These are phyloP conservation scores for Daubentonia madagascariensis DNA, from an alignment of 2,113 vertebrate genomes.

Conservation along the genomic window DNA sequence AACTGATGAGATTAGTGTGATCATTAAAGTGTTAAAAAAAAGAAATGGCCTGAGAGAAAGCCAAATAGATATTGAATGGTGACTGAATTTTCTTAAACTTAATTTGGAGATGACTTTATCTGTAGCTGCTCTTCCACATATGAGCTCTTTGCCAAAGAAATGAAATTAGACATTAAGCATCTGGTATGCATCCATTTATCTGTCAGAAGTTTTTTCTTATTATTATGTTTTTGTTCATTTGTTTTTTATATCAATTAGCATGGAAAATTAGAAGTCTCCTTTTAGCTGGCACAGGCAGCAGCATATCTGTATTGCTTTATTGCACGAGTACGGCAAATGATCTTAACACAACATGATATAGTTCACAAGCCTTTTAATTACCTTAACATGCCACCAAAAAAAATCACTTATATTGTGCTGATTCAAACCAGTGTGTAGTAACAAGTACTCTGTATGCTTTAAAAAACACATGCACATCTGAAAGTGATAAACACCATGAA, in stretches of 20 bases:
- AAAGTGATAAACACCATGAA: background rate
- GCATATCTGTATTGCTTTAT: background rate
- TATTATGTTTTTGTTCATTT: background rate
- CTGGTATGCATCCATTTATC: background rate
- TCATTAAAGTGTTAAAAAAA: background rate
- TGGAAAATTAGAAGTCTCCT: background rate
- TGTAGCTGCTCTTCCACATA: background rate
- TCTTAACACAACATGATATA: background rate
- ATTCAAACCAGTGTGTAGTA: background rate
- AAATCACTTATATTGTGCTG: too few species aligned
- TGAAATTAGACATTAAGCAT: background rate
- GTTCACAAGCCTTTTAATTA: background rate
- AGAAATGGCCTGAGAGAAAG: background rate
- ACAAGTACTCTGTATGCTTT: background rate
- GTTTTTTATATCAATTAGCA: background rate
- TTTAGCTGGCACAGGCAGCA: background rate
- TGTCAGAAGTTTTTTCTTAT: background rate
- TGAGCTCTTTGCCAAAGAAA: background rate
- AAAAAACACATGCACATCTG: background rate
- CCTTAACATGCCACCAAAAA: background rate
- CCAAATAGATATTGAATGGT: background rate
- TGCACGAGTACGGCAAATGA: background rate
- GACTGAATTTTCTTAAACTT: background rate
- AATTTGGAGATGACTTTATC: background rate
- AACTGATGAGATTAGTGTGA: background rate